Evolutionary conservation across 1,140 invertebrate species (phyloP).

Genomic region (Lerema accius): DNA sequence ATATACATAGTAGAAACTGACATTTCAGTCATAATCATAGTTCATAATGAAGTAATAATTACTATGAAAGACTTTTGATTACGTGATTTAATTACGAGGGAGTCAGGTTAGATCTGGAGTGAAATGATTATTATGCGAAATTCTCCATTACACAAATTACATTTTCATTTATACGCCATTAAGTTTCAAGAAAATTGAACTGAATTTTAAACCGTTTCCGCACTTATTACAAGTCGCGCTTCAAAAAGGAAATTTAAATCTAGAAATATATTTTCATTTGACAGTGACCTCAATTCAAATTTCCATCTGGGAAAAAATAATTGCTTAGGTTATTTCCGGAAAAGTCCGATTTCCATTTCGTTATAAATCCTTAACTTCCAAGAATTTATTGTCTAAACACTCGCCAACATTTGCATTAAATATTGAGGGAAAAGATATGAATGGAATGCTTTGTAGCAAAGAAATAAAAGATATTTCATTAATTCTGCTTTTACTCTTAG

Average conservation of each 20-base stretch:
- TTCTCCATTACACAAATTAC: not conserved
- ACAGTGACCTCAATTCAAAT: slow-evolving; percentile 43
- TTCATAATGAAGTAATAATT: no score
- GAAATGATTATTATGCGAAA: not conserved
- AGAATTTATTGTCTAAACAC: slow-evolving; percentile 13
- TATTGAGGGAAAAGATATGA: not conserved
- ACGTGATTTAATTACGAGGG: not conserved
- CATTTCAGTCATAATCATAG: no score
- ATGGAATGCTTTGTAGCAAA: not conserved
- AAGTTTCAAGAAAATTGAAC: slow-evolving; percentile 1
- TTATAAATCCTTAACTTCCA: slow-evolving; percentile 20
- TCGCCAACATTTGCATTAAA: not conserved
- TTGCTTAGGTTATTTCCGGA: slow-evolving; percentile 41
- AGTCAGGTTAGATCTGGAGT: not conserved
- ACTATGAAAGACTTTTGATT: not conserved
- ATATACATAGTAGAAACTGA: no score
- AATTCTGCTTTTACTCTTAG: not conserved
- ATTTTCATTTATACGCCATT: slow-evolving; percentile 3
- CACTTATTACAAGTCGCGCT: slow-evolving; percentile 14
- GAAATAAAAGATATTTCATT: not conserved
- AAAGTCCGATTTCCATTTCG: slow-evolving; percentile 36
- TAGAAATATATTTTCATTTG: slow-evolving; percentile 22
- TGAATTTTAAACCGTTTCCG: slow-evolving; percentile 23
- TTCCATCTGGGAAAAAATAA: slow-evolving; percentile 42
- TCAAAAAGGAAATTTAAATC: slow-evolving; percentile 19